Base-by-base conservation (phyloP, 2,797 vertebrate genomes). In the Esox lucius region DNA sequence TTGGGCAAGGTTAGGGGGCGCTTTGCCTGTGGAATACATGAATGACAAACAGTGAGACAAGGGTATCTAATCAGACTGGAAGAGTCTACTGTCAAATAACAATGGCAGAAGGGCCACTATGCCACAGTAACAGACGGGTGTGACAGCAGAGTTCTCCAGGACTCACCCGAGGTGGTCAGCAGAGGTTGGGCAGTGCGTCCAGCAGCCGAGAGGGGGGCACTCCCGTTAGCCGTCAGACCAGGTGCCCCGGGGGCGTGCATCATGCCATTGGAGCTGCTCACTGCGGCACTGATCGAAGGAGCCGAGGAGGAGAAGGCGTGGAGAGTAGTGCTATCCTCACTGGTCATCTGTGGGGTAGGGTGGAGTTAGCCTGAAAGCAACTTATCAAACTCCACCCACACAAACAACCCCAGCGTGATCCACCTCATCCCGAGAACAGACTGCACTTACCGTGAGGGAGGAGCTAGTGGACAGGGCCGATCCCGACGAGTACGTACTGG, bases 1-100 rank as follows among this genome's bases (percentile, higher is more conserved):
- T 91, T 97, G 97, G 53, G 97, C 95, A 80, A 98, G 88, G 83
- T 99, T 99, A 66, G 97, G 96, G 79, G 97, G 98, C 28, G 95
- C 95, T 94, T 99, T 98, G 88, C 96, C 98, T 99, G 86, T 3
- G 56, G 71, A 89, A 85, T 17, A 84, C 68, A 9, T 67, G 68
- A 80, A 76, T 71, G 78, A 84, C 16, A 12, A 80, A 3, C 17
- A 51, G 46, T 0, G 49, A 4, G 11, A 5, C 0, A 4, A 11
- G 69, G 5, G 59, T 49, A 74, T n/a, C 71, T 13, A 84, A n/a
- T 22, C 2, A n/a, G 17, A 56, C 53, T 22, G 53, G 53, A 53
- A 19, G 1, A 19, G 5, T 22, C 19, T 8, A 19, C 7, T 5
- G 53, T n/a, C 5, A n/a, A 56, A 56, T 56, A 53, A 19, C n/a